phyloP scores from a whole-genome alignment of 2,113 vertebrate genomes.

The Sus scrofa region DNA sequence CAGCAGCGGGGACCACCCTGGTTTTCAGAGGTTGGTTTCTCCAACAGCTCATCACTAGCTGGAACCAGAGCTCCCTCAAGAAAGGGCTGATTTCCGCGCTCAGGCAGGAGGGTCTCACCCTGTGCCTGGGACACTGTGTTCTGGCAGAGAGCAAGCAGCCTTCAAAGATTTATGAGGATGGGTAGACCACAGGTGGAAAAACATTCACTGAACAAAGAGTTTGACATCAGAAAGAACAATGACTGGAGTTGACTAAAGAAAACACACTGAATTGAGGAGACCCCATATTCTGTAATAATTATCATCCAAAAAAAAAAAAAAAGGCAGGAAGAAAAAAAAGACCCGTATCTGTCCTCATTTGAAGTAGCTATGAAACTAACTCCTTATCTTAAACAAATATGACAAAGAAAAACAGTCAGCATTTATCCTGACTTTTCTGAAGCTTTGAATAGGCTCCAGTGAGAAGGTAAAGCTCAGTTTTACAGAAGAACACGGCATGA shows the following conservation, averaged over 20 bases:
- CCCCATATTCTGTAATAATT: not conserved
- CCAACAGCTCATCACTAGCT: not conserved
- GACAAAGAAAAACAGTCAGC: not conserved
- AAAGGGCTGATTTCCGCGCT: constrained; percentile 2
- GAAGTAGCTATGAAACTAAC: not conserved
- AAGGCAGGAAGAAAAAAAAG: not conserved
- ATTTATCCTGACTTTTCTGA: not conserved
- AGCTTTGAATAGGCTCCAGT: not conserved
- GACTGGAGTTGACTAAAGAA: not conserved
- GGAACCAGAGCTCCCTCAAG: not conserved
- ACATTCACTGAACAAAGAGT: not conserved
- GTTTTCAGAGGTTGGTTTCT: not conserved
- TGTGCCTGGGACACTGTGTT: not conserved
- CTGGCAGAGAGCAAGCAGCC: not conserved
- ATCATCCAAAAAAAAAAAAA: not conserved
- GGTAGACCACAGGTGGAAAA: not conserved
- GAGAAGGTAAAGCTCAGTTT: not conserved
- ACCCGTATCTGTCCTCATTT: not conserved
- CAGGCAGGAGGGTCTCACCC: not conserved
- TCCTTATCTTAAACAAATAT: not conserved
- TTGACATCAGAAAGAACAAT: not conserved
- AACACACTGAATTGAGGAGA: not conserved
- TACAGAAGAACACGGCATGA: not conserved
- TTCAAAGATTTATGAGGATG: not conserved
- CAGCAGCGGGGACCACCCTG: not conserved